These are phyloP conservation scores for Drosophila teissieri DNA, from an alignment of 1,140 invertebrate species.

Conservation along the genomic window DNA sequence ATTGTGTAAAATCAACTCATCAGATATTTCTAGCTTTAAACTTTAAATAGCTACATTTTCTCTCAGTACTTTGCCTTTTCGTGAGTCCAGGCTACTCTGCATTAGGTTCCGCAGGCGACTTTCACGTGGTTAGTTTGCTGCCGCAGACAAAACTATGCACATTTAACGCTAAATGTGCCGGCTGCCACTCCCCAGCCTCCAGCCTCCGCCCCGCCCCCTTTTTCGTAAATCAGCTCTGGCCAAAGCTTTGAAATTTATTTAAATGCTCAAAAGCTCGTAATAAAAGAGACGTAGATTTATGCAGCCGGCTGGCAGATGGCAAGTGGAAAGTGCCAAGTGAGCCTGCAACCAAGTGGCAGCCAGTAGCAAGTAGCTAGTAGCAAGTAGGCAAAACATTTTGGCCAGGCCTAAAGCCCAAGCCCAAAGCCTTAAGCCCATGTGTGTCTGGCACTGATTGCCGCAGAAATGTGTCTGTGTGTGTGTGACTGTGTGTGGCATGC, in stretches of 20 bases:
- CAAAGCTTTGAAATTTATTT: constrained; percentile 79
- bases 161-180: constrained; percentile 72
- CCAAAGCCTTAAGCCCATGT: constrained; percentile 44
- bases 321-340: constrained; percentile 58
- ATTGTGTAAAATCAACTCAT: no score
- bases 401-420: constrained; percentile 69
- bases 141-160: constrained; percentile 68
- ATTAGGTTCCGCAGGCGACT: constrained; percentile 64
- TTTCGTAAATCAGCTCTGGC: constrained; percentile 71
- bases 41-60: not conserved
- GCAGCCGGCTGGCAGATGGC: constrained; percentile 61
- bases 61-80: not conserved
- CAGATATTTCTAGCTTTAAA: not conserved
- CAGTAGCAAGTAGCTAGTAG: constrained; percentile 37
- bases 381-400: constrained; percentile 60
- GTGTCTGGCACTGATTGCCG: constrained; percentile 70
- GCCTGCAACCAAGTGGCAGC: constrained; percentile 21
- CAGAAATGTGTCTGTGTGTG: constrained; percentile 3
- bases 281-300: constrained; percentile 77
- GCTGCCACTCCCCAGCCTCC: constrained; percentile 12
- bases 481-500: not conserved
- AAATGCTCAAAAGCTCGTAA: constrained; percentile 80
- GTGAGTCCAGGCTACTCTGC: constrained; percentile 23
- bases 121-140: constrained; percentile 75
- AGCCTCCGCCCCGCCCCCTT: constrained; percentile 2